Conservation (phyloP, 2,888 invertebrate species). For the Endomychus coccineus region DNA sequence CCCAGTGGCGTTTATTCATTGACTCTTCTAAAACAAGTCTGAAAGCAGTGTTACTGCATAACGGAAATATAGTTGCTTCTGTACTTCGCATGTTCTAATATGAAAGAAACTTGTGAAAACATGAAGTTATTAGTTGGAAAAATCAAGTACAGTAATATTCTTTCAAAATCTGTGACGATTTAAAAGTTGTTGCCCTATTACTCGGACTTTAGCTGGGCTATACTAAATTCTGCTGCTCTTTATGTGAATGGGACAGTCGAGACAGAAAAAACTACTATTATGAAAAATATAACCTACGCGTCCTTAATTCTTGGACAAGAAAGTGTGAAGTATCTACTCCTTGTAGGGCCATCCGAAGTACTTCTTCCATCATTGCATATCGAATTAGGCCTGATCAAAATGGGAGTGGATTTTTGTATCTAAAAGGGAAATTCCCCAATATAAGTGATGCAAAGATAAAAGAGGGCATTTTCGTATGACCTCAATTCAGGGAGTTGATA, state of each 20-base stretch:
- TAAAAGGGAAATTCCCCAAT: neutral
- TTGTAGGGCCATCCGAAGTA: conserved; percentile 1
- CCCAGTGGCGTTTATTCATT: too few species aligned
- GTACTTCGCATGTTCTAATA: too few species aligned
- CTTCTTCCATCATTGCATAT: conserved; percentile 1
- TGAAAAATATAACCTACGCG: conserved; percentile 1
- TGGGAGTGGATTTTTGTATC: conserved; percentile 1
- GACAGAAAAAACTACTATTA: conserved; percentile 1
- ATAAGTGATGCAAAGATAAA: conserved; percentile 1
- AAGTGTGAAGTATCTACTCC: conserved; percentile 1
- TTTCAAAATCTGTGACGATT: conserved; percentile 1
- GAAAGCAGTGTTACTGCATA: too few species aligned
- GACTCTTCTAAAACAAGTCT: too few species aligned
- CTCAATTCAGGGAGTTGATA: conserved; percentile 1
- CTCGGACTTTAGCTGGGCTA: conserved; percentile 1
- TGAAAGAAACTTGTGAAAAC: too few species aligned
- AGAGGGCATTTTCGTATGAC: neutral
- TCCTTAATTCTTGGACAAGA: neutral
- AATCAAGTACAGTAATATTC: neutral
- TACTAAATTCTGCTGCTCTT: neutral
- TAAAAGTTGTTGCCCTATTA: conserved; percentile 1
- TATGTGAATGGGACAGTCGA: neutral
- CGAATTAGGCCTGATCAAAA: neutral
- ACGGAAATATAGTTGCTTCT: too few species aligned
- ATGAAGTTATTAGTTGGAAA: too few species aligned